A percentile compares a stretch with the other conserved stretches of the same genome.
Conservation (phyloP, 2,797 vertebrate genomes). For the Telmatherina bonti region DNA sequence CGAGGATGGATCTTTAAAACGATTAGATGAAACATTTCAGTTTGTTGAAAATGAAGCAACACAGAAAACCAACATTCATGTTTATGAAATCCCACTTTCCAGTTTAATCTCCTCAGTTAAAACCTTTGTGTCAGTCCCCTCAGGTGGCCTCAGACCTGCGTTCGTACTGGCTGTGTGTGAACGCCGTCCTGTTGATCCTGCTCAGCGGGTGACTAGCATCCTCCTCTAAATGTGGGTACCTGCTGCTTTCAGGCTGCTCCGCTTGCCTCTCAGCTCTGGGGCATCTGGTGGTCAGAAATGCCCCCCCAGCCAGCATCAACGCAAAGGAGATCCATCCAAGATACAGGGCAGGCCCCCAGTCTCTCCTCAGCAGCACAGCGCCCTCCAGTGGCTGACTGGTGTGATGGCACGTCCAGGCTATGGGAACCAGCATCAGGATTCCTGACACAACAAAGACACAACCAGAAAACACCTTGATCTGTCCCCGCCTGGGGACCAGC, state of each 20-base stretch:
- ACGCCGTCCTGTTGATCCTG: constrained; percentile 73
- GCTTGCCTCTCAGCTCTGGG: constrained; percentile 43
- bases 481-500: constrained; percentile 77
- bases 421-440: constrained; percentile 87
- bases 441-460: constrained; percentile 85
- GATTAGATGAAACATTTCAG: not conserved
- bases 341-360: constrained; percentile 89
- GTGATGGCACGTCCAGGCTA: constrained; percentile 91
- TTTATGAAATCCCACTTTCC: not conserved
- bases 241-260: constrained; percentile 12
- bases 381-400: constrained; percentile 89
- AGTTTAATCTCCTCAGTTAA: constrained; percentile 15
- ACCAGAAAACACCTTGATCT: constrained; percentile 86
- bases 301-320: constrained; percentile 85
- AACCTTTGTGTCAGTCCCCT: constrained; percentile 7
- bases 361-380: constrained; percentile 83
- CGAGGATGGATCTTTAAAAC: not conserved
- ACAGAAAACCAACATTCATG: constrained; percentile 11
- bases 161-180: constrained; percentile 74
- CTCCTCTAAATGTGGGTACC: constrained; percentile 12
- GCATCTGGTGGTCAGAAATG: constrained; percentile 87
- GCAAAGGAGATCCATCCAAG: constrained; percentile 88
- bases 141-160: constrained; percentile 53
- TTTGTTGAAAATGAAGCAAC: constrained; percentile 9
- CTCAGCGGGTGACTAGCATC: constrained; percentile 68